Conservation (phyloP, 2,888 invertebrate species). For the Phortica okadai region DNA sequence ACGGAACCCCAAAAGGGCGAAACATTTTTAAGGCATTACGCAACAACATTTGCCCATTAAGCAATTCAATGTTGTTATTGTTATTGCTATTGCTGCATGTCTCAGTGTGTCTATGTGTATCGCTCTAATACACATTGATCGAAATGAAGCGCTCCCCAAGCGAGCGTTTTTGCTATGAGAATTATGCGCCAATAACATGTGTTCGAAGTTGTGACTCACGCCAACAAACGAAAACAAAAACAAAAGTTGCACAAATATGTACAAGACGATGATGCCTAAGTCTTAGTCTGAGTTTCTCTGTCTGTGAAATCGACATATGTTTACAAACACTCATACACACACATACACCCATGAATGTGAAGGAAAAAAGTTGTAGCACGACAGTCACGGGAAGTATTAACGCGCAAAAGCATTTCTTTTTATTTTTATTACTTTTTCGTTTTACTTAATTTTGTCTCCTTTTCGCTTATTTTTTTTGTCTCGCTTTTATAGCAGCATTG, state of each 20-base stretch:
- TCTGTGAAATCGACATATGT: conserved; percentile 19
- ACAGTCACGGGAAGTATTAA: conserved; percentile 17
- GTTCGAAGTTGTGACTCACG: conserved; percentile 12
- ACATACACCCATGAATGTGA: background rate
- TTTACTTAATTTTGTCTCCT: conserved; percentile 16
- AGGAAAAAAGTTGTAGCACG: background rate
- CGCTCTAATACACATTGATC: background rate
- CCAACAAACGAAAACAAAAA: background rate
- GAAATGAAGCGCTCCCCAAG: background rate
- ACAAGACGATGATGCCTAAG: background rate
- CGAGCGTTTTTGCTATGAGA: conserved; percentile 12
- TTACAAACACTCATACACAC: background rate
- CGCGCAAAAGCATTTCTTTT: conserved; percentile 1
- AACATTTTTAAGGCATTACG: too few species aligned
- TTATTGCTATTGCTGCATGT: too few species aligned
- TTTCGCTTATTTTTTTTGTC: background rate
- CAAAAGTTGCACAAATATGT: background rate
- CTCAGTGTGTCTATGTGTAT: too few species aligned
- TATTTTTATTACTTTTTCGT: conserved; percentile 17
- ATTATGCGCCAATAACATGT: conserved; percentile 29
- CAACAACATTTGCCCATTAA: too few species aligned
- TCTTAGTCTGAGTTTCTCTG: background rate
- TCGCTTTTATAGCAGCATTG: background rate
- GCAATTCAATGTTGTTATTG: too few species aligned
- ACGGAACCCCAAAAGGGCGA: too few species aligned